Conservation (phyloP, 2,113 vertebrate species). For the Hemibagrus wyckioides region DNA sequence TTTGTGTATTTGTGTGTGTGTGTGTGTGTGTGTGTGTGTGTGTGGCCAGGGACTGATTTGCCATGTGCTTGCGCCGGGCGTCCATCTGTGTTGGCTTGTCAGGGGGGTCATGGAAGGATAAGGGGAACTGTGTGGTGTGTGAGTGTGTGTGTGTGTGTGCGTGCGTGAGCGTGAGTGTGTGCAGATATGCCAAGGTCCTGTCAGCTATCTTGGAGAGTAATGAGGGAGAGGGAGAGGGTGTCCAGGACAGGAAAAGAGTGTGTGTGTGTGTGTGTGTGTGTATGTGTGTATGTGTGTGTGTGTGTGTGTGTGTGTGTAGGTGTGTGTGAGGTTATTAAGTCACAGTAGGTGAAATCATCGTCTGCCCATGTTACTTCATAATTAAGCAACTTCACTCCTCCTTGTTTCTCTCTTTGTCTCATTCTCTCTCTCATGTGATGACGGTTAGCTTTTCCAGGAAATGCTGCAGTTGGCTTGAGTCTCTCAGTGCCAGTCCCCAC, state of each 20-base stretch:
- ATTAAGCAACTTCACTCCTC: slow-evolving; percentile 42
- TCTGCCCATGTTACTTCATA: slow-evolving; percentile 49
- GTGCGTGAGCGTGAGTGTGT: slow-evolving; percentile 36
- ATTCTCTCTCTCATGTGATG: slow-evolving; percentile 37
- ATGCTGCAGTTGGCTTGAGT: slow-evolving; percentile 49
- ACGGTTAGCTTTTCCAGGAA: slow-evolving; percentile 56
- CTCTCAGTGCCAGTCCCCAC: slow-evolving; percentile 46
- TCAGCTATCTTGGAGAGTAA: slow-evolving; percentile 55
- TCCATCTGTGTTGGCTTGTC: slow-evolving; percentile 59
- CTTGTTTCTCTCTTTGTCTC: slow-evolving; percentile 21
- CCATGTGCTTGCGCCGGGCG: slow-evolving; percentile 49
- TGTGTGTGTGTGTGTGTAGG: slow-evolving; percentile 15
- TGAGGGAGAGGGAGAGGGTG: slow-evolving; percentile 51
- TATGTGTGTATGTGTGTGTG: slow-evolving; percentile 32
- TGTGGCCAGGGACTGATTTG: slow-evolving; percentile 47
- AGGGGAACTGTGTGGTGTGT: slow-evolving; percentile 50
- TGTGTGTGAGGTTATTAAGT: slow-evolving; percentile 43
- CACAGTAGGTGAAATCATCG: slow-evolving; percentile 53
- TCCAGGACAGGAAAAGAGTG: slow-evolving; percentile 44
- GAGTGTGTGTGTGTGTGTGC: slow-evolving; percentile 40
- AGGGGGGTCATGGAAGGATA: slow-evolving; percentile 53
- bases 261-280: slow-evolving; percentile 12
- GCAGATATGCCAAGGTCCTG: slow-evolving; percentile 52
- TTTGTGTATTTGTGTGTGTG: slow-evolving; percentile 16
- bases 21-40: slow-evolving; percentile 22